Evolutionary conservation across 2,797 vertebrate genomes (phyloP), one percentile per base, ranked within the genome.

Genomic region (Pachyuromys duprasi): DNA sequence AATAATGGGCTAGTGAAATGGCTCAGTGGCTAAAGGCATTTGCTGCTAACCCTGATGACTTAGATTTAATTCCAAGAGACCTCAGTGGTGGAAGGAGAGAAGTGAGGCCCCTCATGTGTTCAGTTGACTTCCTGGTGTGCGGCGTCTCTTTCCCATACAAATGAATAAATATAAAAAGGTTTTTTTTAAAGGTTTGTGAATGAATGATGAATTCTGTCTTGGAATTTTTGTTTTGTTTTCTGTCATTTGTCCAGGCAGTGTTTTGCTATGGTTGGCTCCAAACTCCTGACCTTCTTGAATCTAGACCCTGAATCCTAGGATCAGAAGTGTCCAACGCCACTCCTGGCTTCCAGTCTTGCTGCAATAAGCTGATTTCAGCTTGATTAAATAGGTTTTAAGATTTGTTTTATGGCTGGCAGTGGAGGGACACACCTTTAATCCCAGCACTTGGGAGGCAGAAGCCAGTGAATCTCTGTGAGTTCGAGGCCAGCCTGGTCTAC

Each of bases 351-450:
- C 60, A 72, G 80, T 93, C 20, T 87, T 94, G 9, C 67, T 91
- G 86, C 65, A 78, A 92, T 82, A 89, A 20, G 36, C 8, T 65
- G 2, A 89, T 83, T 95, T 92, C 57, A 33, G 0, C 55, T 63
- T 86, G 6, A 49, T 96, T 62, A 69, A 20, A 72, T 95, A 86
- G 57, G 24, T 42, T 87, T 94, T 60, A 62, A 45, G 28, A 28
- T 42, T 81, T 81, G 31, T 15, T 55, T 79, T 55, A 53, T 53
- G 28, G 8, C 17, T 8, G n/a, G 7, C 15, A 15, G 33, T 69
- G 67, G 18, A 22, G 69, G 12, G 0, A 5, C 14, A 31, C 2
- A 7, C 67, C 33, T n/a, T 69, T 69, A 15, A 69, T 18, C 63
- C 4, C 28, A 31, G 63, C 69, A 36, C 33, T 7, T 72, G 69